phyloP scores from a whole-genome alignment of 1,140 invertebrate species.

The Zaprionus vittiger region DNA sequence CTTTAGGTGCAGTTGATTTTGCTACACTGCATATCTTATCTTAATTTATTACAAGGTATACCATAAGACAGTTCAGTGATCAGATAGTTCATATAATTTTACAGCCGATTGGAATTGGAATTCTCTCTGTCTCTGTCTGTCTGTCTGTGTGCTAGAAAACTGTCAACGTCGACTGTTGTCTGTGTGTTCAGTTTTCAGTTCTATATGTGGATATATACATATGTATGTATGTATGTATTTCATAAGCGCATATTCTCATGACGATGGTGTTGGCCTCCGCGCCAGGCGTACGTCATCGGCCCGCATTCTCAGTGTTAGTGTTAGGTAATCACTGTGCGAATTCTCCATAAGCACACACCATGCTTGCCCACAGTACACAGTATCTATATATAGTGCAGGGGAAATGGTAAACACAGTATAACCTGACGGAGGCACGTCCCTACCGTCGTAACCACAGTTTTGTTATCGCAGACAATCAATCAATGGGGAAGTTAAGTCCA shows the following conservation, averaged over 20 bases:
- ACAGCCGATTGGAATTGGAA: background rate
- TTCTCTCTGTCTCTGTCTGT: background rate
- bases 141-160: conserved; percentile 44
- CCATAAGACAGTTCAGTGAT: background rate
- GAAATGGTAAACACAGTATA: background rate
- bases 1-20: too few relatives aligned
- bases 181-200: conserved; percentile 17
- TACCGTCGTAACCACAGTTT: background rate
- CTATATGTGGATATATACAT: conserved; percentile 28
- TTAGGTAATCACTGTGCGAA: conserved; percentile 56
- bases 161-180: conserved; percentile 30
- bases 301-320: conserved; percentile 1
- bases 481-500: conserved; percentile 4
- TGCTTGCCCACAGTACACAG: conserved; percentile 10
- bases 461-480: conserved; percentile 14
- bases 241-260: conserved; percentile 57
- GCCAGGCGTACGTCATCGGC: conserved; percentile 43
- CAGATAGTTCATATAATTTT: background rate
- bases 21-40: background rate
- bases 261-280: conserved; percentile 52
- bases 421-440: background rate
- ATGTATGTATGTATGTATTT: conserved; percentile 10
- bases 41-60: background rate
- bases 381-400: conserved; percentile 14
- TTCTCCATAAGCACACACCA: conserved; percentile 37